Evolutionary conservation across 2,888 invertebrate species (phyloP), one percentile per base, ranked within the genome.

Genomic region (Hipparchia semele): DNA sequence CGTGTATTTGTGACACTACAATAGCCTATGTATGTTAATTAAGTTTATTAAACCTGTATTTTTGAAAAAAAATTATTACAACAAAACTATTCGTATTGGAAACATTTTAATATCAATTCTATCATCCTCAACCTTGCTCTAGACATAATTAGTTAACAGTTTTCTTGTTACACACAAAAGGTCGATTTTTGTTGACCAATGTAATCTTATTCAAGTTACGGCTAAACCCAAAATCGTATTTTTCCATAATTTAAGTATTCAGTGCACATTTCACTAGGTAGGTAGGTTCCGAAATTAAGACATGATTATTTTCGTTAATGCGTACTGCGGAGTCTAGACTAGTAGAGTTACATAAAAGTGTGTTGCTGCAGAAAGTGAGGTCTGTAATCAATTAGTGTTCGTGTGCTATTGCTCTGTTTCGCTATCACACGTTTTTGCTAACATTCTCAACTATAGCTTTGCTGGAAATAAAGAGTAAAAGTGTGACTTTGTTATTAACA

Each of bases 381-480:
- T 39, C 39, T 39, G 83, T 86, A 86, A 88, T 86, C 88, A 89
- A 90, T 90, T 90, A 89, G 86, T 65, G 76, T 73, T 80, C 78
- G 78, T 75, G 80, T 77, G 80, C 80, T 83, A 82, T 78, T 76
- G 76, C 85, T 87, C 90, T 89, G 89, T 88, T 86, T 83, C 77
- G 13, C 79, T 81, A 80, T 86, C 87, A 81, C 86, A 86, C 86
- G 84, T 78, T 76, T 82, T 87, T 89, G 87, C 86, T 81, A 87
- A 83, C 86, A 80, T 80, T 78, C 81, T 82, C 80, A 82, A 83
- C 84, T 10, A 60, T 39, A 39, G 69, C 65, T 67, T 61, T 66
- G 54, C 64, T 72, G 72, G 54, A 68, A 33, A n/a, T 59, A 49
- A 49, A 59, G 46, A 68, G 58, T 59, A 68, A 59, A 68, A 68